Percentiles rank a stretch among this genome's conserved stretches.
These are phyloP conservation scores for Falco peregrinus DNA, from an alignment of 2,797 vertebrate genomes.

Conservation along the genomic window DNA sequence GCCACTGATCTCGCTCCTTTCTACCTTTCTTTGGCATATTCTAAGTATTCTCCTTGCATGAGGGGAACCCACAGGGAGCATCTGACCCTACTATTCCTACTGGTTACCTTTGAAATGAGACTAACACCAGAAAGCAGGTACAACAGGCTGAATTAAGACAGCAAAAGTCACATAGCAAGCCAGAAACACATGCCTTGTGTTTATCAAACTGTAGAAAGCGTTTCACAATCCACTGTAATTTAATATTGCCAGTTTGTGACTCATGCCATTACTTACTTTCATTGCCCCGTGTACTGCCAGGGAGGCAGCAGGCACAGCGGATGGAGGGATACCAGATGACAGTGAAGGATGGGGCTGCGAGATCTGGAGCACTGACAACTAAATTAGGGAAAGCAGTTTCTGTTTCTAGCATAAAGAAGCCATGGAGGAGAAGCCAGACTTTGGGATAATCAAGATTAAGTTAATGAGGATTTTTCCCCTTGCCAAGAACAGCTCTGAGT, in stretches of 20 bases:
- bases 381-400: background rate
- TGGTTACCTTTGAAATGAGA: background rate
- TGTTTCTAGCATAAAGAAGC: background rate
- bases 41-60: background rate
- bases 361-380: background rate
- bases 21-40: background rate
- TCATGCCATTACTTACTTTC: background rate
- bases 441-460: background rate
- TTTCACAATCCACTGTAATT: background rate
- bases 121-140: background rate
- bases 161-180: background rate
- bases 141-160: background rate
- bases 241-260: background rate
- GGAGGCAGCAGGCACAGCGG: background rate
- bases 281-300: background rate
- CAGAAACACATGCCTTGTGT: background rate
- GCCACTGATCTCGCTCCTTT: background rate
- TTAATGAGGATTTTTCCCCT: background rate
- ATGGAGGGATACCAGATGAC: background rate
- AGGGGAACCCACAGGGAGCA: background rate
- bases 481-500: background rate
- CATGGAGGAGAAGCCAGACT: background rate
- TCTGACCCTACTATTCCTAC: background rate
- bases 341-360: background rate
- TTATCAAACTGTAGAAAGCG: fast-evolving